Evolutionary conservation across 2,797 vertebrate genomes (phyloP), one percentile per base, ranked within the genome.

Genomic region (Xerus rutilus): DNA sequence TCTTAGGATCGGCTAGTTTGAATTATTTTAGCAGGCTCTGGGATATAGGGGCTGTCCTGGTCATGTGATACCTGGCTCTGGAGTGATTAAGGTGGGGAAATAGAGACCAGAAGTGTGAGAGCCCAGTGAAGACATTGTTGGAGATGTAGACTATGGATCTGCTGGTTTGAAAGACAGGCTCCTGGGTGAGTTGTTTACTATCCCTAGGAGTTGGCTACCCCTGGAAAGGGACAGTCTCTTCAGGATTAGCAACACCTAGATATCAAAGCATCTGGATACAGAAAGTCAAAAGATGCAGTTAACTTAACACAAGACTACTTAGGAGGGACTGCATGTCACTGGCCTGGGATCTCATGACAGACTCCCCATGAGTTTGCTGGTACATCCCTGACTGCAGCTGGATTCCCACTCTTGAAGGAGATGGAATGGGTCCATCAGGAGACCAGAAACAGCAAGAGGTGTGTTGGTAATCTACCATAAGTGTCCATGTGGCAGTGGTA

Each of bases 381-480:
- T 3, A 1, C 15, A 21, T 28, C 10, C 1, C 18, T 52, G 74
- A 1, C 76, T 54, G 2, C 6, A 69, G 72, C 79, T 65, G 13
- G 2, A 0, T 52, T 74, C 64, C 25, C 4, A 6, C 39, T 20
- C 13, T 35, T n/a, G 62, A 86, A 79, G 20, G n/a, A 83, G 49
- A 43, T 70, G 47, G 45, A 5, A 7, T 23, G 15, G 39, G 21
- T 45, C 21, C 9, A 13, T 49, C 28, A 5, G 49, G 43, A 86
- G 28, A 70, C n/a, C 30, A 25, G 47, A 45, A n/a, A 13, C 35
- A 45, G 39, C 28, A 54, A 69, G 72, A 64, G 17, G 59, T 67
- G 6, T 65, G 35, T 52, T 28, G 1, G 1, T 39, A 14, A 17
- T 5, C 9, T 0, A 3, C 5, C 3, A 17, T 7, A 1, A 2